Evolutionary conservation across 1,140 invertebrate species (phyloP).

Genomic region (Contarinia nasturtii): DNA sequence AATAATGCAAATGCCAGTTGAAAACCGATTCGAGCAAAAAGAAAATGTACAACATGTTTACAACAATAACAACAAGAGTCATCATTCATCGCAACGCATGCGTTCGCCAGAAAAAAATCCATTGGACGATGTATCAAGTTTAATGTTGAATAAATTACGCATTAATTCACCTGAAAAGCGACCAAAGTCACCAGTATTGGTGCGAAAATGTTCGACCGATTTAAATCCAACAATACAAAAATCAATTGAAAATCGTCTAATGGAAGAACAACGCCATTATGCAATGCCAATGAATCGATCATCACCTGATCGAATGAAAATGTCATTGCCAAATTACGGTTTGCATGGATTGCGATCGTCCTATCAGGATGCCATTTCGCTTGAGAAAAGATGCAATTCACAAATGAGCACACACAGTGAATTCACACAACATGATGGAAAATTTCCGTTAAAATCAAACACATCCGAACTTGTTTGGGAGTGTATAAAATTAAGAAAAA

Average conservation of each 20-base stretch:
- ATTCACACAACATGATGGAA: slow-evolving; percentile 21
- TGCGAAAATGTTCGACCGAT: not conserved
- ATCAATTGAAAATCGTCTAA: not conserved
- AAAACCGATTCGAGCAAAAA: no score
- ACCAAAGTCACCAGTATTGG: not conserved
- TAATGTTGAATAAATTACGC: no score
- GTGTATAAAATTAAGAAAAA: slow-evolving; percentile 18
- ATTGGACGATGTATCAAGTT: no score
- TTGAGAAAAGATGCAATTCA: slow-evolving; percentile 11
- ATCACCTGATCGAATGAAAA: not conserved
- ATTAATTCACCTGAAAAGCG: no score
- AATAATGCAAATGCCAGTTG: no score
- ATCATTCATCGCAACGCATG: no score
- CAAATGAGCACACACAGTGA: slow-evolving; percentile 21
- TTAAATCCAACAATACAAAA: not conserved
- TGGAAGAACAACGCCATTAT: not conserved
- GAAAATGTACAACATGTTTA: no score
- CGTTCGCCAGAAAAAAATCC: no score
- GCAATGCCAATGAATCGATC: not conserved
- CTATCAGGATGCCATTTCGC: not conserved
- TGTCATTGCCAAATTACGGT: not conserved
- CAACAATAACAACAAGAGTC: no score
- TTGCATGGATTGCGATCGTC: not conserved
- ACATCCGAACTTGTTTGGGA: slow-evolving; percentile 18
- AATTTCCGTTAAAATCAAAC: slow-evolving; percentile 17